A percentile compares a stretch with the other conserved stretches of the same genome.
phyloP scores from a whole-genome alignment of 2,888 invertebrate species.

The Acrobasis suavella region DNA sequence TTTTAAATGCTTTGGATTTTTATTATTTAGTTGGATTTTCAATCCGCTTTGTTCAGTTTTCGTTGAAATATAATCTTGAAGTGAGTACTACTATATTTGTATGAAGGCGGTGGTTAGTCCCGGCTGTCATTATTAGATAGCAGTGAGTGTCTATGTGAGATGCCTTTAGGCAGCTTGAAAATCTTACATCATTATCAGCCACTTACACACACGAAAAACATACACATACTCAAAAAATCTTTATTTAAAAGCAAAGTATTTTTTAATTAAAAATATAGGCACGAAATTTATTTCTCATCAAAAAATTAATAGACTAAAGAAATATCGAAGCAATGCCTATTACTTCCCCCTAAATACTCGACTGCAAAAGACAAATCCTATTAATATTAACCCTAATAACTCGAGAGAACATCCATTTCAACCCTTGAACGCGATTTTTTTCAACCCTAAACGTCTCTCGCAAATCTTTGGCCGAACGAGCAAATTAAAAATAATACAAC shows the following conservation, averaged over 20 bases:
- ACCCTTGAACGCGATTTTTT: constrained; percentile 57
- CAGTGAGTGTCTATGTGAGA: no score
- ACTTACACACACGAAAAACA: no score
- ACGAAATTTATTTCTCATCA: neutral
- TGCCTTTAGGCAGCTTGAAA: no score
- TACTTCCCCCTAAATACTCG: constrained; percentile 15
- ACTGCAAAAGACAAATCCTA: constrained; percentile 55
- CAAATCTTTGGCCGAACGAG: constrained; percentile 63
- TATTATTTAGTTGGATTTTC: neutral
- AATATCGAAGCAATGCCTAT: neutral
- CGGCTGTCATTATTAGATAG: no score
- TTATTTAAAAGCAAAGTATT: no score
- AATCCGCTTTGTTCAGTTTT: neutral
- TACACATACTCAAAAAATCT: no score
- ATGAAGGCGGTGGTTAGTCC: no score
- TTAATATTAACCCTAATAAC: constrained; percentile 68
- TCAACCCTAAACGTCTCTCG: constrained; percentile 56
- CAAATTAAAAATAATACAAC: constrained; percentile 76
- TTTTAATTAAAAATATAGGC: no score
- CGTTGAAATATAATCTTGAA: neutral
- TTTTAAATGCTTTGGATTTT: neutral
- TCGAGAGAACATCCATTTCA: constrained; percentile 54
- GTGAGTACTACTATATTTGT: no score
- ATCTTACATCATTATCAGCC: no score
- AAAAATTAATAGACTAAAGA: neutral